phyloP scores from a whole-genome alignment of 2,888 invertebrate genomes.

The Auanema freiburgensis region DNA sequence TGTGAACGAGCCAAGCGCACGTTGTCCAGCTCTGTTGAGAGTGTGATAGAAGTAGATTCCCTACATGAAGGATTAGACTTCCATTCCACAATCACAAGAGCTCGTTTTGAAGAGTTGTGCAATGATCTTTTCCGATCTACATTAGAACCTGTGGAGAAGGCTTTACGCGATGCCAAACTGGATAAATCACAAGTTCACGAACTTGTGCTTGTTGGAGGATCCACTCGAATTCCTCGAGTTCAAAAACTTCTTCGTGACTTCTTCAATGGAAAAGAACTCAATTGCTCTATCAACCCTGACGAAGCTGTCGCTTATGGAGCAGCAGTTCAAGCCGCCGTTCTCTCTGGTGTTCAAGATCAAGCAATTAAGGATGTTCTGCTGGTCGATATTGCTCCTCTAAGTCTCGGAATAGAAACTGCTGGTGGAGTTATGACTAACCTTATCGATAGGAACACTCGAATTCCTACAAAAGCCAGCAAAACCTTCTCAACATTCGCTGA shows the following conservation, averaged over 20 bases:
- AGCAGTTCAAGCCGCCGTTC: constrained; percentile 45
- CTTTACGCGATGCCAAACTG: constrained; percentile 91
- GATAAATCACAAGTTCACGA: constrained; percentile 74
- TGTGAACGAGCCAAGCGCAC: constrained; percentile 75
- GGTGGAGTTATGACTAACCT: constrained; percentile 90
- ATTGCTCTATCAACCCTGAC: constrained; percentile 91
- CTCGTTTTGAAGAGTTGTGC: constrained; percentile 94
- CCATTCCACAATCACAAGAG: constrained; percentile 91
- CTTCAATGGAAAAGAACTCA: constrained; percentile 90
- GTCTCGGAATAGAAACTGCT: constrained; percentile 84
- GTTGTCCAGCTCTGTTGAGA: constrained; percentile 70
- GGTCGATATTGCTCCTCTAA: constrained; percentile 88
- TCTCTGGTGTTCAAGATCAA: constrained; percentile 35
- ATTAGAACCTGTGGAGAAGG: constrained; percentile 94
- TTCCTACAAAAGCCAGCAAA: constrained; percentile 65
- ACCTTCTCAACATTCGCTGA: constrained; percentile 86
- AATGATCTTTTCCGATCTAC: constrained; percentile 93
- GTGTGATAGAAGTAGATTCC: constrained; percentile 83
- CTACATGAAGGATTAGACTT: constrained; percentile 92
- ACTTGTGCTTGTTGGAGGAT: constrained; percentile 79
- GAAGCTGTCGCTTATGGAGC: constrained; percentile 95
- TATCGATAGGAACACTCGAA: constrained; percentile 73
- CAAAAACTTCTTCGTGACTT: constrained; percentile 84
- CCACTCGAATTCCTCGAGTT: constrained; percentile 95
- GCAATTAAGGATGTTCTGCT: constrained; percentile 69